Percentiles rank a stretch among this genome's conserved stretches.
These are phyloP conservation scores for Reticulitermes lucifugus DNA, from an alignment of 2,888 invertebrate genomes.

Conservation along the genomic window DNA sequence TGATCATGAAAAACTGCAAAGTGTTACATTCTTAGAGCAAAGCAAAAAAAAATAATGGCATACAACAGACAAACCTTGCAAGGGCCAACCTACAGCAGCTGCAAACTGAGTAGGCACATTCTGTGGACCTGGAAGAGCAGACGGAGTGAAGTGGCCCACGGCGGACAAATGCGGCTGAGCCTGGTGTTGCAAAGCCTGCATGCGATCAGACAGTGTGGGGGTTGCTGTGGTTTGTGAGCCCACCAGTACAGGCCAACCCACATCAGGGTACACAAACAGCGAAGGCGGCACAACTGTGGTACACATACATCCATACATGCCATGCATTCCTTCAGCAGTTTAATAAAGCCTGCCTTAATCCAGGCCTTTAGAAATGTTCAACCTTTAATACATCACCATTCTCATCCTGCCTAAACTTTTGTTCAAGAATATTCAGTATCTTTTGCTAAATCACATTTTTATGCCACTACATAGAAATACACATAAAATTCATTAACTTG, in stretches of 20 bases:
- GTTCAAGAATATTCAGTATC: too few relatives aligned
- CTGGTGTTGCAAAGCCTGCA: slow-evolving; percentile 47
- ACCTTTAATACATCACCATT: too few relatives aligned
- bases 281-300: slow-evolving; percentile 61
- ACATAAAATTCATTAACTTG: too few relatives aligned
- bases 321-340: not conserved
- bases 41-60: not conserved
- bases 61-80: slow-evolving; percentile 35
- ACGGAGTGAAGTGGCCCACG: slow-evolving; percentile 35
- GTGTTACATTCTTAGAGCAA: not conserved
- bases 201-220: slow-evolving; percentile 64
- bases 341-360: not conserved
- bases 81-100: slow-evolving; percentile 62
- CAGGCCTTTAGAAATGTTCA: not conserved
- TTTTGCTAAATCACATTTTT: too few relatives aligned
- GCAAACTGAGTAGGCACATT: slow-evolving; percentile 66
- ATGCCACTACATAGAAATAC: too few relatives aligned
- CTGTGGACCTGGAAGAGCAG: not conserved
- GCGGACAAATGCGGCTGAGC: slow-evolving; percentile 38
- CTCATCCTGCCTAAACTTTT: too few relatives aligned
- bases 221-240: slow-evolving; percentile 62
- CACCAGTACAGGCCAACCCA: slow-evolving; percentile 66
- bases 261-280: slow-evolving; percentile 68
- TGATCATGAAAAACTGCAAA: too few relatives aligned
- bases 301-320: slow-evolving; percentile 19